Evolutionary conservation across 2,797 vertebrate genomes (phyloP).

Genomic region (Syngnathus acus): DNA sequence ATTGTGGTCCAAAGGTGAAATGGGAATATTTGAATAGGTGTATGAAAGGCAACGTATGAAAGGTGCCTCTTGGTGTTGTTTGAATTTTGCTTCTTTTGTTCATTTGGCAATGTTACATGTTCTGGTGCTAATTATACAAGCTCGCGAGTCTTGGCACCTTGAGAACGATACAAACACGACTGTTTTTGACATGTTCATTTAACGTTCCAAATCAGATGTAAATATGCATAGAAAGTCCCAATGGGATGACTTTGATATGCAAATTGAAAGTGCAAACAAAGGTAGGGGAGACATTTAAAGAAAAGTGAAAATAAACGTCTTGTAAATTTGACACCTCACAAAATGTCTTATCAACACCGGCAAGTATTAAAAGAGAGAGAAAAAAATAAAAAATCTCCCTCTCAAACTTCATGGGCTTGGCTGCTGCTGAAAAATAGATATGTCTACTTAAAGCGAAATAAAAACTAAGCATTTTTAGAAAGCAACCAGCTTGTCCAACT

Average conservation of each 20-base stretch:
- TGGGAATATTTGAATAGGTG: slow-evolving; percentile 63
- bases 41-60: slow-evolving; percentile 67
- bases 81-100: slow-evolving; percentile 66
- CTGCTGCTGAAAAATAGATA: too few relatives aligned
- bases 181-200: slow-evolving; percentile 76
- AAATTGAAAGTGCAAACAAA: slow-evolving; percentile 72
- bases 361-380: too few relatives aligned
- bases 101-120: slow-evolving; percentile 58
- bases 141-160: slow-evolving; percentile 55
- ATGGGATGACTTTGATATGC: slow-evolving; percentile 74
- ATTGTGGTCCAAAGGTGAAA: slow-evolving; percentile 58
- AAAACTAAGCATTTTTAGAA: too few relatives aligned
- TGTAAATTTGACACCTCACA: neutral
- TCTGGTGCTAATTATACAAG: slow-evolving; percentile 71
- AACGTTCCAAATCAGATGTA: slow-evolving; percentile 76
- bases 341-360: too few relatives aligned
- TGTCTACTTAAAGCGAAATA: too few relatives aligned
- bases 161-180: slow-evolving; percentile 59
- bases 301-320: neutral
- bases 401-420: too few relatives aligned
- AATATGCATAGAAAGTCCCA: slow-evolving; percentile 73
- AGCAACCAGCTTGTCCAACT: too few relatives aligned
- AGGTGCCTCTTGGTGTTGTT: slow-evolving; percentile 61
- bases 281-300: slow-evolving; percentile 41
- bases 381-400: too few relatives aligned